Evolutionary conservation across 2,797 vertebrate species (phyloP).

Genomic region (Vespertilio murinus): DNA sequence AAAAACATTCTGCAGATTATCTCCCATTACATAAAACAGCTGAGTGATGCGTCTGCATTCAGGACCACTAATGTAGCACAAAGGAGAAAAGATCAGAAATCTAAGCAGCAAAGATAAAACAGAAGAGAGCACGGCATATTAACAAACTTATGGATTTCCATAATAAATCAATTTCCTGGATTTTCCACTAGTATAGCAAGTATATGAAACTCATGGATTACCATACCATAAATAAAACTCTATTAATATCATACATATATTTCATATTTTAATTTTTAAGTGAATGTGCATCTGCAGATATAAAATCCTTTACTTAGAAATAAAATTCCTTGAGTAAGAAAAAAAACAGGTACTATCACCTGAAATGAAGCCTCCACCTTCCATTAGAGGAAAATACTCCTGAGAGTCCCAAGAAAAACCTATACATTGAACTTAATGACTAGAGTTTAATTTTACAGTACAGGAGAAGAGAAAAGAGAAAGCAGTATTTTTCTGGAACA

Average conservation of each 20-base stretch:
- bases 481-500: not conserved
- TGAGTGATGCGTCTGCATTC: conserved; percentile 18
- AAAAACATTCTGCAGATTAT: not conserved
- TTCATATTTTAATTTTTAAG: conserved; percentile 10
- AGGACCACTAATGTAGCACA: not conserved
- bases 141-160: conserved; percentile 30
- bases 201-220: not conserved
- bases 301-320: not conserved
- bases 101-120: conserved; percentile 2
- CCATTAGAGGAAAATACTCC: not conserved
- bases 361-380: not conserved
- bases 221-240: not conserved
- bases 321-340: conserved; percentile 2
- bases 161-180: not conserved
- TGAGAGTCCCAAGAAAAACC: not conserved
- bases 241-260: not conserved
- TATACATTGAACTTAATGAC: conserved; percentile 14
- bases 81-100: conserved; percentile 27
- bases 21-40: not conserved
- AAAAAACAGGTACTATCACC: not conserved
- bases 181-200: conserved; percentile 28
- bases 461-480: not conserved
- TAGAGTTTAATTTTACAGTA: conserved; percentile 50
- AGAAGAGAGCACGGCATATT: not conserved
- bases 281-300: not conserved